These are phyloP conservation scores for Phthorimaea operculella DNA, from an alignment of 1,140 invertebrate genomes.

Conservation along the genomic window DNA sequence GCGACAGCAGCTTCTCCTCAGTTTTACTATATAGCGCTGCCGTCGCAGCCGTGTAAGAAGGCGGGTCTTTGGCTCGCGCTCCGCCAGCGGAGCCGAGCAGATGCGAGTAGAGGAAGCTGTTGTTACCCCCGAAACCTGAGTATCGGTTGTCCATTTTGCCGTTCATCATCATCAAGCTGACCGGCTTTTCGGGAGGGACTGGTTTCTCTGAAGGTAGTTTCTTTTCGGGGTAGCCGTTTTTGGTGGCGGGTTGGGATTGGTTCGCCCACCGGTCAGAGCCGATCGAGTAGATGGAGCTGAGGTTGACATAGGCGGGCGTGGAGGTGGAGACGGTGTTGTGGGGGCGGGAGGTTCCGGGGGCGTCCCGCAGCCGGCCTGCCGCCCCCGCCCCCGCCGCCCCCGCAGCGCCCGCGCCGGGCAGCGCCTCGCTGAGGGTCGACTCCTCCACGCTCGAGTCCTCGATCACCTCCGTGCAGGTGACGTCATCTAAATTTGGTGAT, in stretches of 20 bases:
- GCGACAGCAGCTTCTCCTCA: slow-evolving; percentile 30
- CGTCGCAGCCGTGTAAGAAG: slow-evolving; percentile 50
- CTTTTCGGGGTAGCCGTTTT: slow-evolving; percentile 43
- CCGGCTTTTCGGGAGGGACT: slow-evolving; percentile 54
- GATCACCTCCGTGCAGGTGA: slow-evolving; percentile 63
- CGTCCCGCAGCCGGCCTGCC: background rate
- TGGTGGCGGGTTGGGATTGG: slow-evolving; percentile 24
- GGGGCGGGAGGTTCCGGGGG: slow-evolving; percentile 11
- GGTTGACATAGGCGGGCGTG: slow-evolving; percentile 51
- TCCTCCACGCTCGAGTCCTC: slow-evolving; percentile 63
- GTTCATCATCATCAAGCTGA: slow-evolving; percentile 60
- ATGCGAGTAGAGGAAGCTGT: slow-evolving; percentile 63
- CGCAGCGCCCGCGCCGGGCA: slow-evolving; percentile 14
- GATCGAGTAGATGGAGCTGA: slow-evolving; percentile 62
- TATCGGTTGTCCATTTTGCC: slow-evolving; percentile 56
- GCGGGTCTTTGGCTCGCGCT: slow-evolving; percentile 48
- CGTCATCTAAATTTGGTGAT: slow-evolving; percentile 72
- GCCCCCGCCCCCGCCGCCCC: slow-evolving; percentile 16
- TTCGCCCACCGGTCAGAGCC: slow-evolving; percentile 42
- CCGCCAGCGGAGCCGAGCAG: slow-evolving; percentile 43
- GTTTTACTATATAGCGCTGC: slow-evolving; percentile 37
- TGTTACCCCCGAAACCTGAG: slow-evolving; percentile 46
- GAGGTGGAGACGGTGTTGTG: slow-evolving; percentile 10
- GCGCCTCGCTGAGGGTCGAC: slow-evolving; percentile 42
- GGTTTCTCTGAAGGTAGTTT: slow-evolving; percentile 46